Evolutionary conservation across 2,797 vertebrate species (phyloP).

Genomic region (Anniella stebbinsi): DNA sequence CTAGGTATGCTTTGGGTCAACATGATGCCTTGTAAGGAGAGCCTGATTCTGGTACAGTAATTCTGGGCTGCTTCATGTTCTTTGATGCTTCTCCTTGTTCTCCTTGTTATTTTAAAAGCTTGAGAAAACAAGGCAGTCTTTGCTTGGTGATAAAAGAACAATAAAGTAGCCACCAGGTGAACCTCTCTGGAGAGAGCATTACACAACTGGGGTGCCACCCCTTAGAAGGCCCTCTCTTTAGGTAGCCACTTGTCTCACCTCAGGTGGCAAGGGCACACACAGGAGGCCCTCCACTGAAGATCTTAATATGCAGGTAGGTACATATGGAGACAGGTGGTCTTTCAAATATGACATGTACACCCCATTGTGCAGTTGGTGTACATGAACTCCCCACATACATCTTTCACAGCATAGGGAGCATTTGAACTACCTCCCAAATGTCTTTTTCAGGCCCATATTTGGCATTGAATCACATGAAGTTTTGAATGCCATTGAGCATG

Average conservation of each 20-base stretch:
- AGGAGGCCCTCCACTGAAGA: background rate
- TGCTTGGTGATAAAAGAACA: too few relatives aligned
- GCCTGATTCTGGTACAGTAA: too few relatives aligned
- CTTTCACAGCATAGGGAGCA: background rate
- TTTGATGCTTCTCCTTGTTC: background rate
- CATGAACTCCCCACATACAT: background rate
- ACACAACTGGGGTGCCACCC: background rate
- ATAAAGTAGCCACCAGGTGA: too few relatives aligned
- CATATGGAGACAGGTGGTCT: background rate
- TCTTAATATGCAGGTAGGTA: background rate
- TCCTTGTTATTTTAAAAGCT: background rate
- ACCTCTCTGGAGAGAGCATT: background rate
- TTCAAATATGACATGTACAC: background rate
- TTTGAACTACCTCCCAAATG: background rate
- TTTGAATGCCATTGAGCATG: background rate
- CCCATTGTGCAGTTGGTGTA: background rate
- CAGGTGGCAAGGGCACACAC: background rate
- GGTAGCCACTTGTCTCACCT: background rate
- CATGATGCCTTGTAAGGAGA: background rate
- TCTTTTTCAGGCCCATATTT: background rate
- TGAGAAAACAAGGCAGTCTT: background rate
- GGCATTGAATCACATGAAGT: background rate
- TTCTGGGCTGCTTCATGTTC: background rate
- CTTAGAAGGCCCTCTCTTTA: background rate
- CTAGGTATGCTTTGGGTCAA: background rate